Percentiles rank a stretch among this genome's conserved stretches.
Evolutionary conservation across 2,797 vertebrate species (phyloP).

Genomic region (Syncerus caffer): DNA sequence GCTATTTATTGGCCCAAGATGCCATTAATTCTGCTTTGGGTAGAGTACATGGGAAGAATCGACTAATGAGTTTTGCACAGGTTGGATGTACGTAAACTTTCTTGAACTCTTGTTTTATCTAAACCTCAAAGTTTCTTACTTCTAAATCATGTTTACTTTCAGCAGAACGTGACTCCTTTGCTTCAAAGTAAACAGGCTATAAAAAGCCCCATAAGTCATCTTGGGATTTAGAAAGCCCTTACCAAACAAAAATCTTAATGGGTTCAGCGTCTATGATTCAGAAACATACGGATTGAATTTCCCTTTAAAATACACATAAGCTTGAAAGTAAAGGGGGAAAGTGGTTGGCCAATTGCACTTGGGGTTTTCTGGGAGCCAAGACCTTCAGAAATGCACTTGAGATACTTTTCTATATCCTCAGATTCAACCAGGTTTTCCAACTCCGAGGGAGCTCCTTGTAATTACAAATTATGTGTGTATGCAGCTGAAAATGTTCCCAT

Average conservation of each 20-base stretch:
- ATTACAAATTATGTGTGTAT: background rate
- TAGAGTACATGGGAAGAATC: background rate
- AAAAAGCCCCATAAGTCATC: slow-evolving; percentile 76
- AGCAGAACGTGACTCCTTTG: slow-evolving; percentile 71
- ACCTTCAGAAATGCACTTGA: background rate
- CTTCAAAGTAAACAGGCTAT: slow-evolving; percentile 77
- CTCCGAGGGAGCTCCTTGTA: background rate
- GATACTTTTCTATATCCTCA: slow-evolving; percentile 27
- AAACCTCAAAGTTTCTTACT: slow-evolving; percentile 52
- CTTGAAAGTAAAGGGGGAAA: slow-evolving; percentile 63
- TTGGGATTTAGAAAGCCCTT: slow-evolving; percentile 70
- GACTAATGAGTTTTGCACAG: slow-evolving; percentile 22
- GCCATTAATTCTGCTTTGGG: slow-evolving; percentile 41
- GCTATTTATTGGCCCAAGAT: slow-evolving; percentile 1
- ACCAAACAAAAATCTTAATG: slow-evolving; percentile 76
- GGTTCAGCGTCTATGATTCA: slow-evolving; percentile 69
- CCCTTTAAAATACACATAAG: slow-evolving; percentile 69
- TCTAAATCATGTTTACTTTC: slow-evolving; percentile 70
- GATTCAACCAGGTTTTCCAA: slow-evolving; percentile 43
- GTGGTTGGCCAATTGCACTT: slow-evolving; percentile 64
- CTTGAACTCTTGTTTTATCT: slow-evolving; percentile 56
- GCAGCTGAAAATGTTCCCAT: background rate
- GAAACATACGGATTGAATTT: slow-evolving; percentile 73
- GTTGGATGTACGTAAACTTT: slow-evolving; percentile 48
- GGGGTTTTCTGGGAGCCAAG: slow-evolving; percentile 64